Conservation (phyloP, 2,888 invertebrate species). For the Nebria brevicollis region DNA sequence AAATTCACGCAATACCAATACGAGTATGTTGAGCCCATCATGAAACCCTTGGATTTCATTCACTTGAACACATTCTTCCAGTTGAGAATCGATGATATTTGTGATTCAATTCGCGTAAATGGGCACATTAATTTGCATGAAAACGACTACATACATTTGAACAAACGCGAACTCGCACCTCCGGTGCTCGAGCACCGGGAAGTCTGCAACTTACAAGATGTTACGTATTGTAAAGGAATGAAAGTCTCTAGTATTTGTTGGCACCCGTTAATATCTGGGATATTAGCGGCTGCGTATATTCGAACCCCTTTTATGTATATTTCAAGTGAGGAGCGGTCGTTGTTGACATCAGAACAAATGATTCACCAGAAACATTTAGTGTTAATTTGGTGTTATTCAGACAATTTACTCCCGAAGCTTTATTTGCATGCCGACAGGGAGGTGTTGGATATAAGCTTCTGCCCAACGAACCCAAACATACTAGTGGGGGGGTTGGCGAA, state of each 20-base stretch:
- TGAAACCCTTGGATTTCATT: background rate
- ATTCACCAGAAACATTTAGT: conserved; percentile 67
- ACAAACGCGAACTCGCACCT: conserved; percentile 3
- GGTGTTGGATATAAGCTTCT: conserved; percentile 73
- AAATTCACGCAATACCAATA: conserved; percentile 75
- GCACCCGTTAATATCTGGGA: conserved; percentile 78
- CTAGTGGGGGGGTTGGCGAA: conserved; percentile 77
- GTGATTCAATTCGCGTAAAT: conserved; percentile 57
- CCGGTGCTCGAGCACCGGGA: conserved; percentile 5
- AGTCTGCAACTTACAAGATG: conserved; percentile 70
- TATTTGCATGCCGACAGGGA: conserved; percentile 75
- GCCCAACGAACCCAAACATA: conserved; percentile 75
- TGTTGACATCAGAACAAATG: conserved; percentile 51
- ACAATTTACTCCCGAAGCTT: conserved; percentile 75
- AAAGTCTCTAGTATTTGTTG: conserved; percentile 73
- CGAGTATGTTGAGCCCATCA: conserved; percentile 52
- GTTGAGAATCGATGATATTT: background rate
- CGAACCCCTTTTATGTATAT: background rate
- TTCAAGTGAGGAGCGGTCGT: background rate
- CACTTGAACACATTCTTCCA: background rate
- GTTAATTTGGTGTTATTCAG: conserved; percentile 79
- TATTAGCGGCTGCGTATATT: conserved; percentile 74
- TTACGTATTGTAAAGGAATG: conserved; percentile 71
- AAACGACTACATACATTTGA: conserved; percentile 66
- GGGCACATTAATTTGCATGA: conserved; percentile 68